Base-by-base conservation (phyloP, 1,140 invertebrate species). In the Bicyclus anynana region DNA sequence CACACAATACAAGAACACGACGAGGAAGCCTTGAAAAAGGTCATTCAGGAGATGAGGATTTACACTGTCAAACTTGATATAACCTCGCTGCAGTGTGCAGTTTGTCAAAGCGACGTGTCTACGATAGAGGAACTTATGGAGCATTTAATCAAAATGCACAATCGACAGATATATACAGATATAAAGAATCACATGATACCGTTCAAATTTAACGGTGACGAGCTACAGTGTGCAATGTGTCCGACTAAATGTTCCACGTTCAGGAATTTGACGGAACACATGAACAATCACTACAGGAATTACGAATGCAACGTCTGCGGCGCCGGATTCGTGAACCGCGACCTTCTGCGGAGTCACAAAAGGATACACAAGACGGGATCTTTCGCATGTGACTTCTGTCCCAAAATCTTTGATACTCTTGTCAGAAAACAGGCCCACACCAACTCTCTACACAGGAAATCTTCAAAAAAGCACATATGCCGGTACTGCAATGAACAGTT, bases 41-140 rank as follows among this genome's bases (percentile, higher is more conserved):
- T 49, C 5, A 27, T 38, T n/a, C 44, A 49, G 44, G 42, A 53
- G 5, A 56, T 62, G 20, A n/a, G 23, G 5, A 46, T 40, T 0
- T 71, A 62, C 12, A 51, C 66, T 6, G 55, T 73, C 0, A 74
- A 70, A 59, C 29, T 78, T 5, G 75, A 78, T 21, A 60, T 76
- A 52, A 78, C 72, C 1, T 35, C 10, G 0, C 40, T 78, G 4
- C 27, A 65, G 20, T 78, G 75, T 26, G 62, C 27, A 6, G 29
- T 74, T 14, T 77, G 47, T 14, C 37, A 53, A 46, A 14, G 26
- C 9, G 40, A 59, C 14, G 50, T 65, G 10, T 4, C 29, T 14
- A 12, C 20, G 6, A 14, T 68, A 26, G 58, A 56, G 23, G 47
- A 54, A 1, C 44, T 70, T 2, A 44, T 62, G n/a, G 5, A 55